Base-by-base conservation (phyloP, 2,797 vertebrate genomes). In the Austrolebias charrua region DNA sequence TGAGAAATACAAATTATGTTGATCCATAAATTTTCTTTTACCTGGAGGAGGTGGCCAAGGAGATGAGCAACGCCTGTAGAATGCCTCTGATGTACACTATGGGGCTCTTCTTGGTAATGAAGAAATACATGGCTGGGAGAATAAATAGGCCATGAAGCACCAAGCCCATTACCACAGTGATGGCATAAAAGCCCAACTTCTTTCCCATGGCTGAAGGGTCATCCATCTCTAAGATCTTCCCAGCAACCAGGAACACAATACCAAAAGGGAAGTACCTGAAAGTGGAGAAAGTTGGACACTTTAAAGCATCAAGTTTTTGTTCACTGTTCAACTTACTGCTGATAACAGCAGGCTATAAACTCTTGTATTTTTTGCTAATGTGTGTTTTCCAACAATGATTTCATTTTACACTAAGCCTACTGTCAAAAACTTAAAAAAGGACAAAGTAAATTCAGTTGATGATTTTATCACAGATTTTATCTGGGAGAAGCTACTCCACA, bases 141-240 rank as follows among this genome's bases (percentile, higher is more conserved):
- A 99, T 97, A 69, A 99, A 94, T 1, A 99, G 93, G 50, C 97
- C 97, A 0, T 99, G 97, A 18, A 98, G 91, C 66, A 98, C 92
- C 49, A 99, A 87, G 24, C 97, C 97, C 1, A 96, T 96, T 31
- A 99, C 96, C 70, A 99, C 96, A 0, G 97, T 98, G 55, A 97
- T 93, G 49, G 96, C 95, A 0, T 99, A 99, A 88, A 97, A 98
- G 46, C 96, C 97, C 70, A 99, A 88, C 81, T 98, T 98, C 90
- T 97, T 98, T 35, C 97, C 95, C 72, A 99, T 96, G 1, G 95
- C 94, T 0, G 95, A 94, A 6, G 96, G 96, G 80, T 98, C 96
- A 0, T 98, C 95, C 97, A 99, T 99, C 89, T 99, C 97, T 68
- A 99, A 78, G 89, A 99, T 99, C 89, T 99, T 99, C 18, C 97